Evolutionary conservation across 1,140 invertebrate species (phyloP), one percentile per base, ranked within the genome.

Genomic region (Euura lappo): DNA sequence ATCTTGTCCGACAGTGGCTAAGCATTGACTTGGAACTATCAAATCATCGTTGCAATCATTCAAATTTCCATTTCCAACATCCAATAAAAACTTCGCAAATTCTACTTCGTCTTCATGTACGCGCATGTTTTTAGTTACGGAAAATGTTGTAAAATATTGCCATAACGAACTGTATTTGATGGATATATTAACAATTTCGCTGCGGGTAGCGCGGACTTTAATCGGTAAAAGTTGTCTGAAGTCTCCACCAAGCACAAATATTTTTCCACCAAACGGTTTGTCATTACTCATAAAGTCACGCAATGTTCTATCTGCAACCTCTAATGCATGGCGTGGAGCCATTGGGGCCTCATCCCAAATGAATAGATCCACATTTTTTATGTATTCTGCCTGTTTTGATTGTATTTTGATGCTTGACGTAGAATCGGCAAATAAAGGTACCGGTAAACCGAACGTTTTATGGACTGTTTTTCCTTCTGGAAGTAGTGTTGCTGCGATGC

Each of bases 281-380:
- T 74, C 13, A 64, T 65, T 46, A 51, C 71, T 66, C 72, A 72
- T 71, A 71, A 80, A 60, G 68, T 78, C 72, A 64, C 71, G 45
- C 10, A 79, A 69, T 66, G 72, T 73, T 60, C 74, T 44, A 74
- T 81, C 77, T 6, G 79, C 45, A 10, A 73, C 77, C 45, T 81
- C 45, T 13, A 81, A 47, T 10, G 76, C 77, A 60, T 73, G 73
- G 51, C 71, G 44, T 44, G 73, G 77, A 8, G 78, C 51, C 79
- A 81, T 81, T 2, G 78, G 76, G 11, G 78, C 79, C 73, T 84
- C 81, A 72, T 82, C 80, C 77, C 74, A 82, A 64, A 84, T 74
- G 8, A 81, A 77, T 65, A 82, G 64, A 51, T 68, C 42, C 28
- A 68, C 68, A 11, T 72, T 70, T 72, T 65, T 71, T 67, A 74